A percentile compares a stretch with the other conserved stretches of the same genome.
phyloP scores from a whole-genome alignment of 2,888 invertebrate genomes.

The Dryadula phaetusa region DNA sequence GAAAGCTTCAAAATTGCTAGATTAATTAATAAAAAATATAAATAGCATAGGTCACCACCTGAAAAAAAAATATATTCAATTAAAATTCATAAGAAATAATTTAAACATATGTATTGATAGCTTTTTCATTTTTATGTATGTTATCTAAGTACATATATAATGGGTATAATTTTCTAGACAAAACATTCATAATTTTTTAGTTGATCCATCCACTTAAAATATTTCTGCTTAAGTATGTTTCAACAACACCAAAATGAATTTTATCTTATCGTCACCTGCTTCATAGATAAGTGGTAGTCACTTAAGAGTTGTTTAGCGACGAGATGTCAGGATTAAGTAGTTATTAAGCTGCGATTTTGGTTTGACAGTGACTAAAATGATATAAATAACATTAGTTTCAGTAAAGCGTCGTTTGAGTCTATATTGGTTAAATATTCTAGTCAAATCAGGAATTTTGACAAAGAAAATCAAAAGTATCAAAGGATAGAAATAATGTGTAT shows the following conservation, averaged over 20 bases:
- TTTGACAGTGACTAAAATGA: slow-evolving; percentile 40
- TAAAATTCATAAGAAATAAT: too few species aligned
- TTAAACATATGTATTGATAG: too few species aligned
- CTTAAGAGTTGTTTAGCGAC: slow-evolving; percentile 50
- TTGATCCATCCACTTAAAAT: slow-evolving; percentile 31
- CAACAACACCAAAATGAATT: slow-evolving; percentile 39
- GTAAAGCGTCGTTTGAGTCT: slow-evolving; percentile 25
- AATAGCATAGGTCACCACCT: too few species aligned
- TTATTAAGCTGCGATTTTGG: slow-evolving; percentile 56
- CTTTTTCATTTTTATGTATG: too few species aligned
- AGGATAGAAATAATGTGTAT: not conserved
- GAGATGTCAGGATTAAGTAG: slow-evolving; percentile 57
- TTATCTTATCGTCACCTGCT: slow-evolving; percentile 48
- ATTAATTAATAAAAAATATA: too few species aligned
- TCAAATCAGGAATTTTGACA: not conserved
- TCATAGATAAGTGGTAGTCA: slow-evolving; percentile 43
- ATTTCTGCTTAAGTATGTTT: slow-evolving; percentile 37
- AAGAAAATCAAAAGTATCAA: slow-evolving; percentile 16
- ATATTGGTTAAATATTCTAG: not conserved
- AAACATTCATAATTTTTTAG: slow-evolving; percentile 13
- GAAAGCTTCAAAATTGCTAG: too few species aligned
- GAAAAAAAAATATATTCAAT: too few species aligned
- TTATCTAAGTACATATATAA: not conserved
- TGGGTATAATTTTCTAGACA: not conserved
- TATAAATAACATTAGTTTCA: slow-evolving; percentile 50